Percentiles rank a stretch among this genome's conserved stretches.
Conservation (phyloP, 1,140 invertebrate species). For the Ips nitidus region DNA sequence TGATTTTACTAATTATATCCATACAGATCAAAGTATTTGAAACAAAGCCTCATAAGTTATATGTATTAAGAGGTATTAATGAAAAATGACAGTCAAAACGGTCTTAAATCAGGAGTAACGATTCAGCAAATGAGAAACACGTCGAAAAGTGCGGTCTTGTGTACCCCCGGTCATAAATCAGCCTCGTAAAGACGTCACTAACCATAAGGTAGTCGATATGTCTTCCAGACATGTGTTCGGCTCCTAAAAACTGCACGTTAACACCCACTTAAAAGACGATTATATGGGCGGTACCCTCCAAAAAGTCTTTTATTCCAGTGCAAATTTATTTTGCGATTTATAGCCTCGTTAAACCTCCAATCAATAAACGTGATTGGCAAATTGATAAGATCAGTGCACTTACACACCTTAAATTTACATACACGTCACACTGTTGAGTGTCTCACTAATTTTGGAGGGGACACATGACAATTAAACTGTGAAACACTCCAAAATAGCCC, state of each 20-base stretch:
- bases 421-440: too few relatives aligned
- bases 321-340: too few relatives aligned
- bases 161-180: slow-evolving; percentile 25
- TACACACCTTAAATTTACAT: too few relatives aligned
- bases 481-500: background rate
- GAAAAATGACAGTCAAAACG: slow-evolving; percentile 13
- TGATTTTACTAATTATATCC: too few relatives aligned
- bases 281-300: background rate
- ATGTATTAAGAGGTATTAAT: slow-evolving; percentile 14
- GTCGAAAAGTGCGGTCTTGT: slow-evolving; percentile 29
- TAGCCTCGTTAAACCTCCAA: too few relatives aligned
- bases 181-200: slow-evolving; percentile 25
- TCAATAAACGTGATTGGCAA: too few relatives aligned
- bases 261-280: slow-evolving; percentile 27
- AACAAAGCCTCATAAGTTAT: background rate
- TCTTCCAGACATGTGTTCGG: slow-evolving; percentile 21
- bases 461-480: too few relatives aligned
- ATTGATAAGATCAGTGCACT: too few relatives aligned
- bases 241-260: slow-evolving; percentile 20
- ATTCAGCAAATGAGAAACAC: slow-evolving; percentile 28
- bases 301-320: too few relatives aligned
- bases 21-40: too few relatives aligned
- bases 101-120: slow-evolving; percentile 25
- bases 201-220: slow-evolving; percentile 26
- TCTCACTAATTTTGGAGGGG: too few relatives aligned